Evolutionary conservation across 1,140 invertebrate species (phyloP), one percentile per base, ranked within the genome.

Genomic region (Littorina saxatilis): DNA sequence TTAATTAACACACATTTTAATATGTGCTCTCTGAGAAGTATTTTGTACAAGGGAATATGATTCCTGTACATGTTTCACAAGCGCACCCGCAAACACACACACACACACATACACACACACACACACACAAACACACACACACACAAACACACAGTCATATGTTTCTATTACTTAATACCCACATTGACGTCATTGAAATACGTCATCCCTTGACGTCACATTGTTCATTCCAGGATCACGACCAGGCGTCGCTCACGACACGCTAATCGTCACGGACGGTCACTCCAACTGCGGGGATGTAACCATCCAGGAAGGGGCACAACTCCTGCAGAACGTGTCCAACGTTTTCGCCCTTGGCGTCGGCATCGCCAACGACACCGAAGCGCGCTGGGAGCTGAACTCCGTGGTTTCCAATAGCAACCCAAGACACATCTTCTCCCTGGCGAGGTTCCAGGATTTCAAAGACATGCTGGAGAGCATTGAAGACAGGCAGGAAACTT

Each of bases 211-310:
- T 47, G 43, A 9, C 43, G 17, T 47, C 43, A 47, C 43, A 47
- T 17, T 47, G 43, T 47, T 17, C 43, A 9, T 47, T 63, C 0
- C 55, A 78, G 76, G 76, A 63, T 35, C 40, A 27, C 29, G 76
- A 35, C 47, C 29, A 39, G 29, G 63, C 17, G 58, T 63, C 27
- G 23, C 63, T 39, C 52, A 78, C 52, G 76, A 78, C 35, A 78
- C 76, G 13, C 76, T 78, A 11, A 35, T 78, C 17, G 55, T 78
- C 52, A 78, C 76, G 39, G 76, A 78, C 76, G 76, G 76, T 32
- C 76, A 78, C 52, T 78, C 76, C 58, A 78, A 78, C 76, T 78
- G 76, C 55, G 76, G 76, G 20, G 29, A 63, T 27, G 32, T 73
- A 15, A 73, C 37, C 20, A 39, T 73, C 37, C 70, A 73, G 70